Evolutionary conservation across 2,888 invertebrate species (phyloP).

Genomic region (Lamellibrachia columna): DNA sequence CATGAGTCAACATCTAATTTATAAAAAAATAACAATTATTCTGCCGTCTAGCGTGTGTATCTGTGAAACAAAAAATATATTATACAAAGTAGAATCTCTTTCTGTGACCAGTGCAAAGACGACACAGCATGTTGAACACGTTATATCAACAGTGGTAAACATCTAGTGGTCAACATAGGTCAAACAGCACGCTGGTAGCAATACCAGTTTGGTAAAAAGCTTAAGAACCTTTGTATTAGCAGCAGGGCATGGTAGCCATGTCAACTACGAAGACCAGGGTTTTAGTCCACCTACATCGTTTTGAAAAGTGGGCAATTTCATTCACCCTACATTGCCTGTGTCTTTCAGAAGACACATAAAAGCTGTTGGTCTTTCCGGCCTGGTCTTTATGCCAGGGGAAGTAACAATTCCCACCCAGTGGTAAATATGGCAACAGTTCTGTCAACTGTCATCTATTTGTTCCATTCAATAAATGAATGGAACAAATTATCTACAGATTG

Average conservation of each 20-base stretch:
- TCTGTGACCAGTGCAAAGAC: background rate
- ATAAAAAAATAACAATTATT: background rate
- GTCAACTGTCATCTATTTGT: background rate
- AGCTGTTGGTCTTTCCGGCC: background rate
- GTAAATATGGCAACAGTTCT: too few relatives aligned
- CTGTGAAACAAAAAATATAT: background rate
- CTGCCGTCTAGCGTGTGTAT: background rate
- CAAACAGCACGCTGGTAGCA: background rate
- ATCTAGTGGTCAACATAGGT: background rate
- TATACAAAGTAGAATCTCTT: background rate
- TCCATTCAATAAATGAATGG: too few relatives aligned
- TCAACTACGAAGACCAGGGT: too few relatives aligned
- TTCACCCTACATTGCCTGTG: too few relatives aligned
- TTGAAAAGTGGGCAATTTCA: too few relatives aligned
- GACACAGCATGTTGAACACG: background rate
- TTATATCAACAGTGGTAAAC: background rate
- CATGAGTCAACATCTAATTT: background rate
- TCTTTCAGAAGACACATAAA: too few relatives aligned
- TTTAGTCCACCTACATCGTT: too few relatives aligned
- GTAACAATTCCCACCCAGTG: too few relatives aligned
- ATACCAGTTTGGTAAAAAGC: too few relatives aligned
- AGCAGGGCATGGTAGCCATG: too few relatives aligned
- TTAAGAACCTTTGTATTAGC: too few relatives aligned
- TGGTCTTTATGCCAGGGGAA: background rate
- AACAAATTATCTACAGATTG: too few relatives aligned